Percentiles rank a stretch among this genome's conserved stretches.
These are phyloP conservation scores for Knipowitschia caucasica DNA, from an alignment of 2,797 vertebrate species.

Conservation along the genomic window DNA sequence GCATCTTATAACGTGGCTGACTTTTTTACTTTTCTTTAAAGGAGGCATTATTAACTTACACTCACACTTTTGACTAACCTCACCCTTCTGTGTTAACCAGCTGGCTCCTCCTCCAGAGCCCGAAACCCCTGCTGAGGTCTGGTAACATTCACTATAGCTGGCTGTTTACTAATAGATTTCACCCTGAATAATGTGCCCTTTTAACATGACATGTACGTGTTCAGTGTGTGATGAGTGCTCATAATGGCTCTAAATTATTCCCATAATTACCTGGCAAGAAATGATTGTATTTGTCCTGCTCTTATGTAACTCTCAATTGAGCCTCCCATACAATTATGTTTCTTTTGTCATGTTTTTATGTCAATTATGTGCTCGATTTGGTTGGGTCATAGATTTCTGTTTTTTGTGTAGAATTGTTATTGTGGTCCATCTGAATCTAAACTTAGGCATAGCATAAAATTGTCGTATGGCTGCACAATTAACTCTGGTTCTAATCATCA, in stretches of 20 bases:
- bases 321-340: background rate
- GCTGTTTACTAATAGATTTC: slow-evolving; percentile 47
- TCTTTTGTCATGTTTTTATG: background rate
- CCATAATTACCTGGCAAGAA: background rate
- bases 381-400: no score
- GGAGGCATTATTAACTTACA: slow-evolving; percentile 34
- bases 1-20: background rate
- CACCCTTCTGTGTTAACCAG: slow-evolving; percentile 85
- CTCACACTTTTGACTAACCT: slow-evolving; percentile 62
- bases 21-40: slow-evolving; percentile 7
- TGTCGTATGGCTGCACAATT: no score
- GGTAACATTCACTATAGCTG: slow-evolving; percentile 64
- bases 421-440: no score
- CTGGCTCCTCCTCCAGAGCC: slow-evolving; percentile 86
- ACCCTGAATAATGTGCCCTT: slow-evolving; percentile 32
- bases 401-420: no score
- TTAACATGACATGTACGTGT: slow-evolving; percentile 18
- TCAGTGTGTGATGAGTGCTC: slow-evolving; percentile 11
- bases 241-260: background rate
- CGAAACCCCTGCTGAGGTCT: slow-evolving; percentile 90
- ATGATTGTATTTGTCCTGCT: background rate
- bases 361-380: no score
- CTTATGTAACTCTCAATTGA: background rate
- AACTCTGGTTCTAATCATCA: no score
- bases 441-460: no score